Base-by-base conservation (phyloP, 1,140 invertebrate genomes). In the Tetragonula clypearis region DNA sequence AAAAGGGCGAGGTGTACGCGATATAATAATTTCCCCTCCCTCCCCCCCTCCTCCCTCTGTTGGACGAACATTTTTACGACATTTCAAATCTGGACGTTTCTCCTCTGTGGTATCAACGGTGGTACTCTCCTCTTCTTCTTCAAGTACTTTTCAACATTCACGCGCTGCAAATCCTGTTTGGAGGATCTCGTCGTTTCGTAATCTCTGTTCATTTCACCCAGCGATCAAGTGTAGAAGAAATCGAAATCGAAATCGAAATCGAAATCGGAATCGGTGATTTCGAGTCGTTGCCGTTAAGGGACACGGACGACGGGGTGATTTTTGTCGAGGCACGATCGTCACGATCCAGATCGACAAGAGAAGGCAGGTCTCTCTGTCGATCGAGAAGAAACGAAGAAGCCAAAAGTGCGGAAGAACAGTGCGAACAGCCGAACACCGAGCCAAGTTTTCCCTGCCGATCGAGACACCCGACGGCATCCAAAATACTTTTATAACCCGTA, bases 401-500 rank as follows among this genome's bases (percentile, higher is more conserved):
- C 8, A 41, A 26, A 41, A 26, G 17, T 30, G 30, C 30, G 30
- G 8, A 6, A 19, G 9, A 17, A 2, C 19, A 80, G 21, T 82
- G 23, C n/a, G 56, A 66, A 30, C 30, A n/a, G 2, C 35, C 65
- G 66, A 30, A 30, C 78, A 19, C 23, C 69, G 26, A 74, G 35
- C 53, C 3, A 14, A 23, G 62, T 74, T 75, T 75, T 55, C 62
- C 82, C 90, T 87, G 91, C 90, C 90, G 90, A 86, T 91, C 85
- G 87, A 85, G 68, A 88, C 73, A 78, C 87, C 79, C 91, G 90
- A 91, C 89, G 92, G 90, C 91, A 91, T 72, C 74, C 86, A 88
- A 90, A 84, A 87, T 87, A 92, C 87, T 74, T 79, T 87, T 87
- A 90, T 87, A 92, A 92, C 93, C 93, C 93, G 94, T 95, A 93